Evolutionary conservation across 1,140 invertebrate genomes (phyloP), one percentile per base, ranked within the genome.

Genomic region (Drosophila setifemur): DNA sequence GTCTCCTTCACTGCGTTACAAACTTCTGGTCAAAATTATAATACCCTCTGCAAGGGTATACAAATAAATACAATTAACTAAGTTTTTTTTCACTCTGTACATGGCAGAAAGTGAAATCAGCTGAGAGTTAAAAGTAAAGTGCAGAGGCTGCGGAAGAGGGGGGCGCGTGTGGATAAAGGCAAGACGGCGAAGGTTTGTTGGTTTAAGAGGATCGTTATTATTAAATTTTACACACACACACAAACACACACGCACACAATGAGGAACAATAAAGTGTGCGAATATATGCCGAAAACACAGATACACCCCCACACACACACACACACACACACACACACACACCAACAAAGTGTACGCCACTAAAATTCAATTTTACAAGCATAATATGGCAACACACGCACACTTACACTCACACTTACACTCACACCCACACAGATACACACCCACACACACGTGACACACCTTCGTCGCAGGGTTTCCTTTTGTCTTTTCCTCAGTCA

Each of bases 331-430:
- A 43, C 19, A 44, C 19, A 37, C 26, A 4, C 25, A 23, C 14
- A 37, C 47, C 57, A 54, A 53, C 58, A 71, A 68, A 64, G 63
- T 75, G 71, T 61, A 52, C 67, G 55, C 77, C 72, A 83, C 75
- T 81, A 86, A 86, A 85, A 85, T 85, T 85, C 81, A 85, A 85
- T 85, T 85, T 85, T 86, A 85, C 74, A 77, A 81, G 75, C 75
- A 73, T 81, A 86, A 85, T 86, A 81, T 86, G 81, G 81, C 81
- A 85, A 81, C 81, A 63, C 76, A 75, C 58, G 58, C 53, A 57
- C 45, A 26, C 42, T 53, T 19, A 39, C 48, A 47, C 1, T 19
- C 12, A n/a, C 35, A 8, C 31, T 28, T 42, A 26, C 42, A 71
- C 25, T 53, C 49, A 42, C 33, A 50, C 45, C 39, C 37, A 8